Base-by-base conservation (phyloP, 2,888 invertebrate species). In the Liopterus haemorrhoidalis region DNA sequence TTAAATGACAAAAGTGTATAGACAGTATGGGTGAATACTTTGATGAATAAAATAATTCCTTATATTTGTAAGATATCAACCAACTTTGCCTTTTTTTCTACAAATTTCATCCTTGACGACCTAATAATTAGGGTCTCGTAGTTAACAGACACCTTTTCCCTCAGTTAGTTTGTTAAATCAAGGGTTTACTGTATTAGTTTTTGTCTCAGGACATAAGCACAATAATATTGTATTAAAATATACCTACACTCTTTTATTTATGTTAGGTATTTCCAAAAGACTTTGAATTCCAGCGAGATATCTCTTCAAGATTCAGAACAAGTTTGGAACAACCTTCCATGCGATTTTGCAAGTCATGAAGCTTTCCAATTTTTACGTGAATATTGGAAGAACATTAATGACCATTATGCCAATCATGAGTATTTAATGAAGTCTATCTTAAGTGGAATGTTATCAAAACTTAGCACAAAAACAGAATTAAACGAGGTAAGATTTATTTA, bases 321-420 rank as follows among this genome's bases (percentile, higher is more conserved):
- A 12, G 64, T 67, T 24, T 68, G 68, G 68, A 58, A 62, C 48
- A 65, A 66, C 0, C 57, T 68, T 18, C 36, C 64, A 63, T 49
- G 57, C 60, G 4, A 62, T 19, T 5, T 64, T 3, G 66, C 66
- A 19, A 56, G 63, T 11, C 52, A 58, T 37, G 57, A 61, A n/a
- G 67, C 64, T 5, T 65, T 67, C 44, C 58, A 61, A 44, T 68
- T 64, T 49, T 47, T 68, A 30, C 54, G 64, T 44, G 55, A 62
- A 21, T 65, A 67, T 45, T 68, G 67, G 67, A 53, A 61, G 9
- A 51, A 58, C 35, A 63, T 68, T 37, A 61, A 59, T 39, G 48
- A 58, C n/a, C 57, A 54, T 3, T 65, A 64, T 47, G 62, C 64
- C 18, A 47, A 51, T 11, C 56, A 61, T 19, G 60, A 57, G 47